These are phyloP conservation scores for Poecilia latipinna DNA, from an alignment of 2,113 vertebrate species.

Conservation along the genomic window DNA sequence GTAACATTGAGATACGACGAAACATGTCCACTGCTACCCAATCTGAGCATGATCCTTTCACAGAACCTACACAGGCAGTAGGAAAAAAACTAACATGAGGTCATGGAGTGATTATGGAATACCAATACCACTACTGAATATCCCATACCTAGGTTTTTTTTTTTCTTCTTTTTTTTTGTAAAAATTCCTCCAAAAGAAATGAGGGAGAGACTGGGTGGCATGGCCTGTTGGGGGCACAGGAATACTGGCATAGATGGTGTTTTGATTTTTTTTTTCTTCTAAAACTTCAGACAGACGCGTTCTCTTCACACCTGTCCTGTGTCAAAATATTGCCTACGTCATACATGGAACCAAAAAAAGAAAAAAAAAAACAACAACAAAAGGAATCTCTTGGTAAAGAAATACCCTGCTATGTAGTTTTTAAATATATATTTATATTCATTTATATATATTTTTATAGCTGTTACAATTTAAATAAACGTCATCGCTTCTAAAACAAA, in stretches of 20 bases:
- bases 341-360: conserved; percentile 44
- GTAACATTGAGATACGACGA: conserved; percentile 98
- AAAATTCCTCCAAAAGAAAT: conserved; percentile 58
- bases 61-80: conserved; percentile 94
- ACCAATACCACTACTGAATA: conserved; percentile 87
- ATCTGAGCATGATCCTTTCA: conserved; percentile 93
- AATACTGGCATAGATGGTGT: conserved; percentile 78
- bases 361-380: conserved; percentile 12
- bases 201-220: conserved; percentile 50
- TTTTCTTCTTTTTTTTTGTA: too few relatives aligned
- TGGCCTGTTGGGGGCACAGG: conserved; percentile 60
- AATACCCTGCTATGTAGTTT: conserved; percentile 80
- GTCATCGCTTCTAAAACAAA: conserved; percentile 70
- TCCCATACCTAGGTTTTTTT: conserved; percentile 78
- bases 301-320: conserved; percentile 71
- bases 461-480: conserved; percentile 82
- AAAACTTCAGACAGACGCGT: conserved; percentile 77
- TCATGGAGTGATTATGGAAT: conserved; percentile 92
- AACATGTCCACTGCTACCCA: conserved; percentile 93
- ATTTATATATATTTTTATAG: conserved; percentile 73
- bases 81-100: conserved; percentile 90
- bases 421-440: conserved; percentile 79
- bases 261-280: conserved; percentile 45
- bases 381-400: conserved; percentile 70
- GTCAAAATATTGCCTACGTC: conserved; percentile 81